Base-by-base conservation (phyloP, 2,888 invertebrate genomes). In the Agrotis segetum region DNA sequence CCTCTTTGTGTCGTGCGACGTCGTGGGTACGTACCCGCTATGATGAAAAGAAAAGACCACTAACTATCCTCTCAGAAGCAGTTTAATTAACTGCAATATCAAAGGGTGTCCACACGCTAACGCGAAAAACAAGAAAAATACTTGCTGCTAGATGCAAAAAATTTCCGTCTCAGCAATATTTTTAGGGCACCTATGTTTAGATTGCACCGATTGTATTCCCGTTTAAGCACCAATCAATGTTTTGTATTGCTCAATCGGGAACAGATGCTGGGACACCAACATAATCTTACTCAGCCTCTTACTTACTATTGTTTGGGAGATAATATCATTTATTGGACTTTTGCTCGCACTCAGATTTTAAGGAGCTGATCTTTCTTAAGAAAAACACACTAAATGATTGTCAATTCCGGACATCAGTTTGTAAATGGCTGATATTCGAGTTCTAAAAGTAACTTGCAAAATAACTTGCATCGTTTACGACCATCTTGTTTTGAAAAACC, bases 271-370 rank as follows among this genome's bases (percentile, higher is more conserved):
- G 17, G 5, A 14, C 47, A 46, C 24, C 19, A 52, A 21, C 21
- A 3, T 11, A 40, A 40, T 24, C 34, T 55, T 63, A 49, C 56
- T 44, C 56, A 52, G 64, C 13, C 49, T 65, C 14, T 47, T 64
- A 52, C 16, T n/a, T 7, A 56, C 29, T 61, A 19, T 55, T 63
- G 63, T 64, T 40, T 64, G 17, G 44, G 19, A 61, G 11, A 72
- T 72, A 34, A 19, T 52, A 56, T 72, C 16, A 77, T 76, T 71
- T 50, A 62, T 62, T 49, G 53, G n/a, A 63, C 53, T 52, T 60
- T 17, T n/a, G 60, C 55, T 67, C 60, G 24, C 5, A 56, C 17
- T 52, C 0, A 34, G 14, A 67, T 60, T 55, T 44, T 17, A 40
- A 16, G 17, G 56, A 56, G 52, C 56, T 0, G 9, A 44, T 61